Conservation (phyloP, 2,888 invertebrate species). For the Ypsolopha scabrella region DNA sequence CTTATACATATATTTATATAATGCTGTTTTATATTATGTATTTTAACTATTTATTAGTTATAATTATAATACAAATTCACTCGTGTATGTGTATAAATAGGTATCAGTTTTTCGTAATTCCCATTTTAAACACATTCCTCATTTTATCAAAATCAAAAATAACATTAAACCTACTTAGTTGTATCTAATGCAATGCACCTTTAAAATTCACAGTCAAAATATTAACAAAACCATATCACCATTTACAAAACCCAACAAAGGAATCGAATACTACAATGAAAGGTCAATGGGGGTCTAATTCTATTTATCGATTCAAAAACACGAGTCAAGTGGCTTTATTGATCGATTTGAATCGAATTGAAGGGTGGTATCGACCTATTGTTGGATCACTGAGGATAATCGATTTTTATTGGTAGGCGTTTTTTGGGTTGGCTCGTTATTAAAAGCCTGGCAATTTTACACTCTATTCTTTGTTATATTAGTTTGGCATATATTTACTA, state of each 20-base stretch:
- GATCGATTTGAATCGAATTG: conserved; percentile 26
- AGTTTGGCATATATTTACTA: no score
- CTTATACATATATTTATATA: no score
- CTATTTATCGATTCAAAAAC: conserved; percentile 24
- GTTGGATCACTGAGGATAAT: conserved; percentile 13
- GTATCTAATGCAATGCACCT: no score
- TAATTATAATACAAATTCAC: no score
- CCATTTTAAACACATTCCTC: no score
- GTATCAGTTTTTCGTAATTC: no score
- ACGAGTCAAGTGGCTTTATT: conserved; percentile 49
- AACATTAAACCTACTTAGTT: no score
- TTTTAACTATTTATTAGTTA: no score
- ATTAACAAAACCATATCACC: conserved; percentile 16
- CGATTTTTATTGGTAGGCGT: conserved; percentile 7
- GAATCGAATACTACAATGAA: conserved; percentile 19
- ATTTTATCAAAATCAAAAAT: no score
- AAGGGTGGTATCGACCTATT: conserved; percentile 23
- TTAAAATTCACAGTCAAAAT: background rate
- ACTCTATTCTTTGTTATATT: no score
- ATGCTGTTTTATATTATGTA: no score
- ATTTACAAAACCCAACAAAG: conserved; percentile 2
- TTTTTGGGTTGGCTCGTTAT: background rate
- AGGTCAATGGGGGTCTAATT: conserved; percentile 20
- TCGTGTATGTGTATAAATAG: no score
- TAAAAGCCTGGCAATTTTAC: background rate